Base-by-base conservation (phyloP, 2,797 vertebrate species). In the Enteromius anoplus region DNA sequence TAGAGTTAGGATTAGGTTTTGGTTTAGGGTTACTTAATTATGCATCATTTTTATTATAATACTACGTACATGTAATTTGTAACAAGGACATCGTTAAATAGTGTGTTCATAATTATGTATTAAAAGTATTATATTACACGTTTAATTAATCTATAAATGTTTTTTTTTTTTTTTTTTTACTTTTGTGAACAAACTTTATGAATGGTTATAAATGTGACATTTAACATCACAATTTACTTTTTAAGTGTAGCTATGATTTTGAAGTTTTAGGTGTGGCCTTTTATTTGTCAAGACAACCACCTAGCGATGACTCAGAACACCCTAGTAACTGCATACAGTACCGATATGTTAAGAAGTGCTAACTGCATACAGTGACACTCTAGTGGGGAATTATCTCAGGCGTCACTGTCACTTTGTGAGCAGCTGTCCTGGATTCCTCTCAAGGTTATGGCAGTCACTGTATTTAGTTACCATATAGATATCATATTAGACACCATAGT, bases 381-480 rank as follows among this genome's bases (percentile, higher is more conserved):
- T 49, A 49, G 15, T 34, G 47, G 17, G n/a, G 17, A n/a, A 34
- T 53, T 53, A 12, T 1, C 29, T 32, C 17, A 53, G 26, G 9
- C 17, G 11, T 12, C 42, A 73, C 17, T 29, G 6, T 53, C 17
- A 34, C 47, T 53, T 72, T 40, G 2, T 23, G 53, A 42, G 6
- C 55, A 26, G 34, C 4, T 2, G 6, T 0, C 5, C 5, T 55
- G 6, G 3, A 40, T 37, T 23, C 8, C 2, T 42, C 15, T 42
- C 73, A 76, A 76, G 53, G 14, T 58, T 60, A 60, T 15, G 17
- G n/a, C 4, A 4, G 53, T 45, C n/a, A 11, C 73, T 76, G 55
- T 26, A 26, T 76, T 76, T 60, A 76, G 73, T 76, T 75, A 55
- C 51, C 21, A 37, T 75, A 75, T n/a, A 55, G 49, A 75, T 55